Percentiles rank a stretch among this genome's conserved stretches.
phyloP scores from a whole-genome alignment of 2,113 vertebrate genomes.

The Lagopus muta region DNA sequence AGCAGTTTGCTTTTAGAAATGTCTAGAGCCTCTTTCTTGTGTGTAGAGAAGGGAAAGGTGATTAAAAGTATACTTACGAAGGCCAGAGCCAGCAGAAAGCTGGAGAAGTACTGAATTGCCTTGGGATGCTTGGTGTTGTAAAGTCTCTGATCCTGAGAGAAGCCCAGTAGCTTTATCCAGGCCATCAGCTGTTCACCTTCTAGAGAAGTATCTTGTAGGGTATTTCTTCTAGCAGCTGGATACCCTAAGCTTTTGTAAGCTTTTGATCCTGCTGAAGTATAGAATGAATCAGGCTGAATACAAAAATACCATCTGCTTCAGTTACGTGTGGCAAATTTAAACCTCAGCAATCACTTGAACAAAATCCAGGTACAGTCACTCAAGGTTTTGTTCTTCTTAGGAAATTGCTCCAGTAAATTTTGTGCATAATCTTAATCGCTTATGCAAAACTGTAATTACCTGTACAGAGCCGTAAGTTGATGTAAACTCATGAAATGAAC shows the following conservation, averaged over 20 bases:
- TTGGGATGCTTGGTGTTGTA: not conserved
- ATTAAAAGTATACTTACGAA: not conserved
- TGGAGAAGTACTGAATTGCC: not conserved
- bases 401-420: not conserved
- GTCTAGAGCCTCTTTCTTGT: not conserved
- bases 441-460: not conserved
- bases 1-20: not conserved
- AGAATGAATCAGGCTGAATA: not conserved
- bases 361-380: not conserved
- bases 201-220: not conserved
- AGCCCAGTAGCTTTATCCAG: not conserved
- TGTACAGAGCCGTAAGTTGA: not conserved
- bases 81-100: not conserved
- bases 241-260: not conserved
- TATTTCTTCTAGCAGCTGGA: not conserved
- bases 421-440: not conserved
- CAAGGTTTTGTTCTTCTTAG: not conserved
- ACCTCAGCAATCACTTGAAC: not conserved
- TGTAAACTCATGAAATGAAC: not conserved
- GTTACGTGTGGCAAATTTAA: not conserved
- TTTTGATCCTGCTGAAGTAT: not conserved
- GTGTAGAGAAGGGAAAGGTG: not conserved
- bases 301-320: not conserved
- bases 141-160: not conserved
- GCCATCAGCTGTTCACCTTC: not conserved